Base-by-base conservation (phyloP, 1,140 invertebrate genomes). In the Scaptomyza montana region DNA sequence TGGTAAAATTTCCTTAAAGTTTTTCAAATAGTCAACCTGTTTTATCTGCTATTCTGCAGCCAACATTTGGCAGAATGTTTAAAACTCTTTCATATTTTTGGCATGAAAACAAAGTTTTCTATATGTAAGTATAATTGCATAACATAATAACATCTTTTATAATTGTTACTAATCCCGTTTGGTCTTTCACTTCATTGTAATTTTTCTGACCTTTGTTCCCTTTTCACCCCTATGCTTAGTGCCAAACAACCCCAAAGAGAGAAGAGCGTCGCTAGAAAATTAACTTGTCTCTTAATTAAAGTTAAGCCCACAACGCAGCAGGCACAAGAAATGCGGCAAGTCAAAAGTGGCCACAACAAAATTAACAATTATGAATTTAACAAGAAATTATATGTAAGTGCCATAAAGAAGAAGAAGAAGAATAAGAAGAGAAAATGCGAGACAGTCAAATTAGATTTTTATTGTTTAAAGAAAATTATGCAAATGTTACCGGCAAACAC, bases 391-490 rank as follows among this genome's bases (percentile, higher is more conserved):
- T 89, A 70, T 63, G 21, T 63, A 85, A 70, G 78, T 56, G 49
- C 16, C 59, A n/a, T 6, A 5, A 12, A 45, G 2, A 36, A 36
- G 33, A 30, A 36, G 19, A 61, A 8, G 33, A 9, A n/a, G 10
- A 12, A 28, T 0, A 5, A 10, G 19, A 0, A 21, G 8, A 49
- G 0, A 1, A 9, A 36, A 61, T 21, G 41, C 54, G 51, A 62
- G 60, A 67, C 28, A 60, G 63, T 39, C 69, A 89, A 91, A 91
- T 91, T 91, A 91, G 78, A 89, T 87, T 91, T 89, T 91, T 91
- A 91, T 91, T 91, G 81, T 91, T 90, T 82, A 74, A 87, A 84
- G 81, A 77, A 77, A 91, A 91, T 91, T 91, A 91, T 91, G 89
- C 89, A 91, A 91, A 91, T 91, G 72, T 36, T 60, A 56, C 28